Percentiles rank a stretch among this genome's conserved stretches.
These are phyloP conservation scores for Pheosia gnoma DNA, from an alignment of 2,888 invertebrate species.

Conservation along the genomic window DNA sequence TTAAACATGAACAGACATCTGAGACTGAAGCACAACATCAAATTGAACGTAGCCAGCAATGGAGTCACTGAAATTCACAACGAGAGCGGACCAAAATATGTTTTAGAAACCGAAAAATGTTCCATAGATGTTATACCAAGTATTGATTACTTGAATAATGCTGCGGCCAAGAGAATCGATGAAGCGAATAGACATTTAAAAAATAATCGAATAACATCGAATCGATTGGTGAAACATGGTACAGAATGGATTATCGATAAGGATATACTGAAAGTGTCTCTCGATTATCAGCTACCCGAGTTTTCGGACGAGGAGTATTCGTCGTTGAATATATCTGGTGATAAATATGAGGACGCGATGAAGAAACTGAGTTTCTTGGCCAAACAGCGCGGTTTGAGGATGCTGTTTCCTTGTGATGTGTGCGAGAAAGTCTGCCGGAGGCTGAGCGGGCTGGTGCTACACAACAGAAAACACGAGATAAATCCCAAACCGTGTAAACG, in stretches of 20 bases:
- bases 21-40: conserved; percentile 39
- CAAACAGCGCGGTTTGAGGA: conserved; percentile 52
- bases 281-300: conserved; percentile 48
- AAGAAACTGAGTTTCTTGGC: conserved; percentile 52
- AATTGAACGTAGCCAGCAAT: conserved; percentile 42
- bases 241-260: conserved; percentile 66
- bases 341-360: conserved; percentile 54
- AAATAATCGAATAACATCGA: conserved; percentile 49
- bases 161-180: conserved; percentile 57
- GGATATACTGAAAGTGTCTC: conserved; percentile 37
- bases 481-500: conserved; percentile 62
- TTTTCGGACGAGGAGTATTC: conserved; percentile 40
- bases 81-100: conserved; percentile 47
- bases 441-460: conserved; percentile 61
- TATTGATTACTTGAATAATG: conserved; percentile 60
- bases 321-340: conserved; percentile 29
- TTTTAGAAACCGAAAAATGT: conserved; percentile 48
- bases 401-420: conserved; percentile 64
- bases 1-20: conserved; percentile 50
- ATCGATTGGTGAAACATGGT: conserved; percentile 60
- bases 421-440: conserved; percentile 69
- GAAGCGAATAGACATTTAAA: conserved; percentile 47
- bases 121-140: conserved; percentile 68
- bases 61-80: conserved; percentile 47
- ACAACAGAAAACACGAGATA: conserved; percentile 58